phyloP scores from a whole-genome alignment of 2,888 invertebrate species.

The Drosophila nr. perissopoda region DNA sequence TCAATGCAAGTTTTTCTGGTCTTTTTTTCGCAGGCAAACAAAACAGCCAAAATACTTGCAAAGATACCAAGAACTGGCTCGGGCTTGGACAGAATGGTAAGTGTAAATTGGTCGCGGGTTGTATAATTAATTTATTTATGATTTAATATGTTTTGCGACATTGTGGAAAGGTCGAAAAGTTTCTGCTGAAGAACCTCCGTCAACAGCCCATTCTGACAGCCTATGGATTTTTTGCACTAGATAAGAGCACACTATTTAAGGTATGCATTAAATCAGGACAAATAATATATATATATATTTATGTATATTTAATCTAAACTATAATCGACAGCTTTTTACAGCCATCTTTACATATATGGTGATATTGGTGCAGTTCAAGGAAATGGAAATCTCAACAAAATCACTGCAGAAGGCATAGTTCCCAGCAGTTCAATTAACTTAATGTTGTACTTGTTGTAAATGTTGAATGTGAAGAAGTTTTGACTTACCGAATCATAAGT shows the following conservation, averaged over 20 bases:
- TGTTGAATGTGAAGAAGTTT: not conserved
- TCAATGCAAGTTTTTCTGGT: not conserved
- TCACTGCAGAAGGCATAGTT: constrained; percentile 38
- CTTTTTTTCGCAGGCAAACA: constrained; percentile 69
- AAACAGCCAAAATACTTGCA: constrained; percentile 73
- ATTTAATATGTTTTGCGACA: not conserved
- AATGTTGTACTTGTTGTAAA: not conserved
- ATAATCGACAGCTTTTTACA: constrained; percentile 72
- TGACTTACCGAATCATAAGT: constrained; percentile 89
- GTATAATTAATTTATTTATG: not conserved
- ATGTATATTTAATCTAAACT: not conserved
- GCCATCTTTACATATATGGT: constrained; percentile 83
- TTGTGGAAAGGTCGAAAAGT: constrained; percentile 77
- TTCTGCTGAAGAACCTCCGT: constrained; percentile 78
- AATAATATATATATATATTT: not conserved
- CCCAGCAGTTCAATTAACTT: not conserved
- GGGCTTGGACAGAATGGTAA: constrained; percentile 76
- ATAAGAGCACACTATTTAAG: constrained; percentile 81
- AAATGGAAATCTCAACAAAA: constrained; percentile 81
- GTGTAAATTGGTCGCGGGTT: not conserved
- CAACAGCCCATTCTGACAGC: constrained; percentile 81
- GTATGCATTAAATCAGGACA: constrained; percentile 40
- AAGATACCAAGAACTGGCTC: constrained; percentile 70
- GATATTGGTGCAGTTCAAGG: constrained; percentile 82
- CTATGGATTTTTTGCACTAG: constrained; percentile 81